Conservation (phyloP, 2,888 invertebrate genomes). For the Sabellastarte sp. region DNA sequence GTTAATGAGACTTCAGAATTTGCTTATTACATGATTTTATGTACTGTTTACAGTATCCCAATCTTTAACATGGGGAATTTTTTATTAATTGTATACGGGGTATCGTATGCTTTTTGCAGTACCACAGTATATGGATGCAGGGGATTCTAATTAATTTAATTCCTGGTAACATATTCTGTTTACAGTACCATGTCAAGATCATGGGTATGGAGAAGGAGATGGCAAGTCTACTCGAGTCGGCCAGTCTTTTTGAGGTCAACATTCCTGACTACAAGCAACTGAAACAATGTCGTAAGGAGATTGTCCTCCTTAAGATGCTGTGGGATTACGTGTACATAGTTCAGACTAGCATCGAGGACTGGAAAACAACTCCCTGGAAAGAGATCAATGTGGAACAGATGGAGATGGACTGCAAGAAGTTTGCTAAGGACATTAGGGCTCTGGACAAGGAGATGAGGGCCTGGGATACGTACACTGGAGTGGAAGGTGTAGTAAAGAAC, state of each 20-base stretch:
- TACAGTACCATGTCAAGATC: constrained; percentile 3
- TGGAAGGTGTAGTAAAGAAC: constrained; percentile 91
- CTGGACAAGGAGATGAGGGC: constrained; percentile 93
- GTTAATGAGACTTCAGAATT: too few species aligned
- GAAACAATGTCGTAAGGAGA: constrained; percentile 86
- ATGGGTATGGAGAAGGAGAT: constrained; percentile 75
- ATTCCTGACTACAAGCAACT: constrained; percentile 91
- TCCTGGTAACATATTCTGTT: too few species aligned
- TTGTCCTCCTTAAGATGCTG: constrained; percentile 74
- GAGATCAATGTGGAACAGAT: constrained; percentile 97
- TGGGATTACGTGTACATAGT: constrained; percentile 95
- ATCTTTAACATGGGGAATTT: too few species aligned
- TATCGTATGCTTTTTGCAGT: too few species aligned
- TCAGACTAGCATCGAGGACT: constrained; percentile 86
- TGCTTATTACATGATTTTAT: too few species aligned
- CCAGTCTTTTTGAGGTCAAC: constrained; percentile 89
- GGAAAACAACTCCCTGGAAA: constrained; percentile 96
- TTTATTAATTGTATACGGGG: too few species aligned
- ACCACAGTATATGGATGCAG: too few species aligned
- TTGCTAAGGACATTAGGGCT: constrained; percentile 72
- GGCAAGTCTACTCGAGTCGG: constrained; percentile 77
- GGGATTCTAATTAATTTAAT: too few species aligned
- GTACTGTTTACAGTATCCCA: too few species aligned
- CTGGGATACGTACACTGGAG: constrained; percentile 86
- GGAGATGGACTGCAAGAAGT: constrained; percentile 97